Conservation (phyloP, 2,797 vertebrate species). For the Lacerta viridis region DNA sequence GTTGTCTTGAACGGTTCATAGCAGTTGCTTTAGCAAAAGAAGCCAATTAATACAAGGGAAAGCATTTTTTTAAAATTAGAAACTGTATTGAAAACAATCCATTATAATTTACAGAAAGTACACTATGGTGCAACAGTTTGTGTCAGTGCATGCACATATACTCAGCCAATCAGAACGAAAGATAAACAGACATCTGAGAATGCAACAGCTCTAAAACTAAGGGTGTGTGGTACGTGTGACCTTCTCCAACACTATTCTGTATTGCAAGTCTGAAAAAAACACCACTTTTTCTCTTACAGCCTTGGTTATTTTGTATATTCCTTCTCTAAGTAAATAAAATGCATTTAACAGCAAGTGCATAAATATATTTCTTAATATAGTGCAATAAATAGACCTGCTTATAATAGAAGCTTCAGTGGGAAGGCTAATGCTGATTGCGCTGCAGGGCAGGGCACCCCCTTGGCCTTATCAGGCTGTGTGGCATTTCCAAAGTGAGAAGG, state of each 20-base stretch:
- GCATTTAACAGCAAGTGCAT: background rate
- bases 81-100: background rate
- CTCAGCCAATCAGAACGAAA: background rate
- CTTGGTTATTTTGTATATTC: background rate
- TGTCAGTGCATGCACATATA: background rate
- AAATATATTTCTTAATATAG: background rate
- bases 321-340: conserved; percentile 9
- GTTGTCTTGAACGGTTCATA: background rate
- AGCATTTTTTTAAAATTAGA: background rate
- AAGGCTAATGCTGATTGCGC: conserved; percentile 16
- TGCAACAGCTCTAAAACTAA: background rate
- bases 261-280: background rate
- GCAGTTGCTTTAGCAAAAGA: background rate
- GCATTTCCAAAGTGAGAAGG: conserved; percentile 45
- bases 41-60: background rate
- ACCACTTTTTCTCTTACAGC: background rate
- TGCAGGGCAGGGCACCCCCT: conserved; percentile 31
- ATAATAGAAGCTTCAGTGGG: background rate
- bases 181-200: background rate
- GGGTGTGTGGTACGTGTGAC: background rate
- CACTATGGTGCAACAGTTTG: background rate
- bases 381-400: conserved; percentile 20
- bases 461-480: conserved; percentile 41
- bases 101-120: background rate
- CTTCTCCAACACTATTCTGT: background rate